phyloP scores from a whole-genome alignment of 2,888 invertebrate genomes.

The Agrotis segetum region DNA sequence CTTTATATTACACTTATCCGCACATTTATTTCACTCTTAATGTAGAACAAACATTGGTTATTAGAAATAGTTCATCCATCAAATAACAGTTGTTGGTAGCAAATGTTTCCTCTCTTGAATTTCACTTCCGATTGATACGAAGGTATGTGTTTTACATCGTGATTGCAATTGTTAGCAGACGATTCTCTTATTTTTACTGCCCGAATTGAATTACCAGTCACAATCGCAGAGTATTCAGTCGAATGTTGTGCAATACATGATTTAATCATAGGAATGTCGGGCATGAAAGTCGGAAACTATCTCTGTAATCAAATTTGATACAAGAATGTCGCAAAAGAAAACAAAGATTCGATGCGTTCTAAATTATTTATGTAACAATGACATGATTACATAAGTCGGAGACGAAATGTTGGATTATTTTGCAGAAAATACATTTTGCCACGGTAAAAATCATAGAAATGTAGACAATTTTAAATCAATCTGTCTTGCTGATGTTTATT shows the following conservation, averaged over 20 bases:
- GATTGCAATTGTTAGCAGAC: slow-evolving; percentile 56
- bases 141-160: slow-evolving; percentile 57
- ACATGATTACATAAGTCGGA: slow-evolving; percentile 65
- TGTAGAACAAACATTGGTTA: slow-evolving; percentile 28
- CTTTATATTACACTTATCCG: not conserved
- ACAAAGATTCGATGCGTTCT: slow-evolving; percentile 65
- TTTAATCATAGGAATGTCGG: slow-evolving; percentile 67
- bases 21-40: slow-evolving; percentile 4
- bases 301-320: slow-evolving; percentile 68
- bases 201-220: slow-evolving; percentile 72
- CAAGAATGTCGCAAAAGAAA: slow-evolving; percentile 70
- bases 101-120: slow-evolving; percentile 46
- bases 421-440: slow-evolving; percentile 35
- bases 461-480: slow-evolving; percentile 32
- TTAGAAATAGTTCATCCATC: slow-evolving; percentile 37
- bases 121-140: slow-evolving; percentile 59
- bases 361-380: slow-evolving; percentile 68
- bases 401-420: slow-evolving; percentile 48
- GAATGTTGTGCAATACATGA: slow-evolving; percentile 76
- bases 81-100: slow-evolving; percentile 37
- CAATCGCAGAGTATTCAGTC: slow-evolving; percentile 55
- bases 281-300: slow-evolving; percentile 74
- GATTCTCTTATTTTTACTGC: slow-evolving; percentile 60
- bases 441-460: slow-evolving; percentile 37
- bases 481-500: slow-evolving; percentile 23